Base-by-base conservation (phyloP, 2,888 invertebrate species). In the Druceiella hillmani region DNA sequence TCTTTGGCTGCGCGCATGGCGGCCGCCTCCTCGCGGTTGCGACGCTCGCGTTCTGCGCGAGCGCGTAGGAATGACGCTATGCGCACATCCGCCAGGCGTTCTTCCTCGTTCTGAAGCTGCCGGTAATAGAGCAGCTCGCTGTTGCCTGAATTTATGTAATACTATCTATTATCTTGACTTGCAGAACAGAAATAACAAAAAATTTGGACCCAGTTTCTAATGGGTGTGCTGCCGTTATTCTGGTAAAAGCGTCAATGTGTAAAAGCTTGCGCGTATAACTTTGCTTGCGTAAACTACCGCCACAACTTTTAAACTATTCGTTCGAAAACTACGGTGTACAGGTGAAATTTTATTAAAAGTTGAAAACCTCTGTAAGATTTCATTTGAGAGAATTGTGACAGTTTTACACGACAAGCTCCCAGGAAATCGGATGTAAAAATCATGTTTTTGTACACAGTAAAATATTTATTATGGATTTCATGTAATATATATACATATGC, bases 51-150 rank as follows among this genome's bases (percentile, higher is more conserved):
- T 52, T 76, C 78, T 14, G 73, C 73, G 51, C 79, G 81, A 50
- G 73, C 60, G 45, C 70, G 66, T 56, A 81, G 69, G 55, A 80
- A 84, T 56, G 79, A 77, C 46, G 69, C 61, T 48, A 83, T 79
- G 33, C 81, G 75, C 43, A 76, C 53, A 50, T 83, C 77, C 52
- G 77, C 74, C 38, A 83, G 75, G 41, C 76, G 68, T 11, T 79
- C 76, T 50, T 84, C 83, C 50, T 82, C 81, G 40, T 70, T 69
- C 51, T 82, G 78, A 17, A 82, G 58, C 37, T 74, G 70, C 49
- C 76, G 79, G 55, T 73, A 78, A 50, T 74, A 73, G 11, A 75
- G 68, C 2, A 80, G 61, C 46, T 80, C 77, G 12, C 75, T 71
- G 50, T 81, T 82, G 2, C 77, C 75, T 66, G 48, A 0, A 16